A percentile compares a stretch with the other conserved stretches of the same genome.
These are phyloP conservation scores for Melolontha melolontha DNA, from an alignment of 2,888 invertebrate genomes.

Conservation along the genomic window DNA sequence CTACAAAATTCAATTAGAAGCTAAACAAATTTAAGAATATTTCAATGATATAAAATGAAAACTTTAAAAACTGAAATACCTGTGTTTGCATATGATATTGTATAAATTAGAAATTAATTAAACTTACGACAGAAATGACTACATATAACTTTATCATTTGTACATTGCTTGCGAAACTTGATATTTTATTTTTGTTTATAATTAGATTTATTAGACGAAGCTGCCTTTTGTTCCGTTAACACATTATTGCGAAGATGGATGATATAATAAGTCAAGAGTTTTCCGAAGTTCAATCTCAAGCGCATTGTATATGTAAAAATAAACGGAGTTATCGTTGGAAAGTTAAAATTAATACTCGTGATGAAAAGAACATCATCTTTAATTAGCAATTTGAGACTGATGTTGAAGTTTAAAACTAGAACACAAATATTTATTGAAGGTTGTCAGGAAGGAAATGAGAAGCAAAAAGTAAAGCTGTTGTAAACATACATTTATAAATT, in stretches of 20 bases:
- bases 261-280: slow-evolving; percentile 3
- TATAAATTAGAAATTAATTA: too few relatives aligned
- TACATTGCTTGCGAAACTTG: too few relatives aligned
- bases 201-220: slow-evolving; percentile 16
- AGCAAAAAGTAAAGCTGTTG: background rate
- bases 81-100: too few relatives aligned
- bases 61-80: too few relatives aligned
- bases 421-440: slow-evolving; percentile 31
- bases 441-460: slow-evolving; percentile 7
- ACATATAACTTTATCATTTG: too few relatives aligned
- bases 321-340: slow-evolving; percentile 17
- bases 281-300: slow-evolving; percentile 21
- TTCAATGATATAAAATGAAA: too few relatives aligned
- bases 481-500: slow-evolving; percentile 7
- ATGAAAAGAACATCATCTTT: slow-evolving; percentile 29
- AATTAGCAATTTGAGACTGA: slow-evolving; percentile 16
- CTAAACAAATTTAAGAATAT: too few relatives aligned
- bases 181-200: slow-evolving; percentile 10
- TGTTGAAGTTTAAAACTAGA: slow-evolving; percentile 21
- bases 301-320: slow-evolving; percentile 24
- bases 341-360: slow-evolving; percentile 22
- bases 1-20: too few relatives aligned
- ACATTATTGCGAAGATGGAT: slow-evolving; percentile 21
- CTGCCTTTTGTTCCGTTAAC: slow-evolving; percentile 18
- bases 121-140: too few relatives aligned